A percentile compares a stretch with the other conserved stretches of the same genome.
Conservation (phyloP, 2,113 vertebrate species). For the Dicerorhinus sumatrensis region DNA sequence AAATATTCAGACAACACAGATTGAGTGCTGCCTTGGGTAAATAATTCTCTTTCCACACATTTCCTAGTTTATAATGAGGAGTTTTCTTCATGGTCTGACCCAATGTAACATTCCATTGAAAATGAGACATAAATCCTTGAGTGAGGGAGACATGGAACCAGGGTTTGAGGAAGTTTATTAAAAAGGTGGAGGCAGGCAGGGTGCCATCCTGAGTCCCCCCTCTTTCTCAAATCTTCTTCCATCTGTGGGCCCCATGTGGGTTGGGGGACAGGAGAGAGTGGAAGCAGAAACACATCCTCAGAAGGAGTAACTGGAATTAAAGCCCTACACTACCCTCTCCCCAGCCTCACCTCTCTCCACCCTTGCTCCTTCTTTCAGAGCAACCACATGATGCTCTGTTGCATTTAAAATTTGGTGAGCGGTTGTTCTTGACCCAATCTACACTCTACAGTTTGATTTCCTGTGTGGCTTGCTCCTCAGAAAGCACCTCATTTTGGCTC, state of each 20-base stretch:
- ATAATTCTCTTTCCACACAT: constrained; percentile 83
- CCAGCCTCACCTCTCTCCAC: fast-evolving
- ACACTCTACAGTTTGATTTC: neutral
- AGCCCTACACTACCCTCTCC: neutral
- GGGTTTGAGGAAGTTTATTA: neutral
- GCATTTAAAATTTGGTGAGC: neutral
- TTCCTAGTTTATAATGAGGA: constrained; percentile 80
- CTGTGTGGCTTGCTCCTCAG: neutral
- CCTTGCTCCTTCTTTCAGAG: too few relatives aligned
- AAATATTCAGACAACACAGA: constrained; percentile 75
- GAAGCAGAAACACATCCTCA: neutral
- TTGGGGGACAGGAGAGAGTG: neutral
- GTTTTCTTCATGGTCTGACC: constrained; percentile 83
- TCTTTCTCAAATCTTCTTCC: neutral
- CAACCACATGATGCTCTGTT: fast-evolving
- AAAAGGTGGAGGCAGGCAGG: neutral
- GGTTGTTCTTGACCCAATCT: neutral
- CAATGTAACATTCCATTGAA: constrained; percentile 79
- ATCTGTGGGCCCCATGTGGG: neutral
- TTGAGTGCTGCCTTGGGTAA: constrained; percentile 82
- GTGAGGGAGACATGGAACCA: constrained; percentile 12
- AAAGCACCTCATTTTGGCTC: neutral
- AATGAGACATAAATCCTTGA: constrained; percentile 73
- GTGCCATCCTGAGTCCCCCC: neutral
- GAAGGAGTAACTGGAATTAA: neutral